These are phyloP conservation scores for Darevskia nairensis DNA, from an alignment of 2,797 vertebrate species.

Conservation along the genomic window DNA sequence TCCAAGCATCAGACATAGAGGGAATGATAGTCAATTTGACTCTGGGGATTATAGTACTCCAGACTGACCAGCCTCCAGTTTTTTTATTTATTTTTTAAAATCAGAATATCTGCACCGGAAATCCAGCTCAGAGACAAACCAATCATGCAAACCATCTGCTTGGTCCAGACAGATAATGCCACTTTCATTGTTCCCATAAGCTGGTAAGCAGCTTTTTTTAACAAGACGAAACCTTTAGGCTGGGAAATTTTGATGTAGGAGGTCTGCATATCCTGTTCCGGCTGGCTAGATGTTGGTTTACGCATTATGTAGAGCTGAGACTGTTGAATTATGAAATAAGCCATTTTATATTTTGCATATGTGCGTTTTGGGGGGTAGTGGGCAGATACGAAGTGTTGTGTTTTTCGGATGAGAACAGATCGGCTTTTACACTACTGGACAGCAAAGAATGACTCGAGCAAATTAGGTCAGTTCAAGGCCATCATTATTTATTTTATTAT, in stretches of 20 bases:
- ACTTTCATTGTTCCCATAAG: slow-evolving; percentile 75
- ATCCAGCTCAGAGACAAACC: slow-evolving; percentile 75
- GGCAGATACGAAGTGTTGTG: too few species aligned
- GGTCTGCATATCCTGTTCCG: background rate
- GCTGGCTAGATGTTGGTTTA: rapidly evolving
- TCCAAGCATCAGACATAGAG: background rate
- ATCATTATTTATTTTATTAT: too few species aligned
- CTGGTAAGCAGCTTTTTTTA: slow-evolving; percentile 71
- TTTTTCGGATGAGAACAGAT: too few species aligned
- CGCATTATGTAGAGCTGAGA: background rate
- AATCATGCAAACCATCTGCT: slow-evolving; percentile 74
- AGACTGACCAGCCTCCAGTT: slow-evolving; percentile 47
- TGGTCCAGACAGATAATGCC: slow-evolving; percentile 61
- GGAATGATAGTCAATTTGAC: slow-evolving; percentile 2
- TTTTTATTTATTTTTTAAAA: slow-evolving; percentile 59
- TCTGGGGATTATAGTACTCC: slow-evolving; percentile 13
- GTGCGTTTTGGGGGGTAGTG: too few species aligned
- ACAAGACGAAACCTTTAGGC: slow-evolving; percentile 56
- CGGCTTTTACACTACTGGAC: too few species aligned
- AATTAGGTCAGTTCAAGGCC: too few species aligned
- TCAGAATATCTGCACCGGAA: slow-evolving; percentile 69
- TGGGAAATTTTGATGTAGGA: slow-evolving; percentile 35
- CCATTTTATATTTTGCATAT: background rate
- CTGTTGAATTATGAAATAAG: background rate
- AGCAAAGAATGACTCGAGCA: too few species aligned